A percentile compares a stretch with the other conserved stretches of the same genome.
Evolutionary conservation across 2,797 vertebrate species (phyloP).

Genomic region (Luscinia luscinia): DNA sequence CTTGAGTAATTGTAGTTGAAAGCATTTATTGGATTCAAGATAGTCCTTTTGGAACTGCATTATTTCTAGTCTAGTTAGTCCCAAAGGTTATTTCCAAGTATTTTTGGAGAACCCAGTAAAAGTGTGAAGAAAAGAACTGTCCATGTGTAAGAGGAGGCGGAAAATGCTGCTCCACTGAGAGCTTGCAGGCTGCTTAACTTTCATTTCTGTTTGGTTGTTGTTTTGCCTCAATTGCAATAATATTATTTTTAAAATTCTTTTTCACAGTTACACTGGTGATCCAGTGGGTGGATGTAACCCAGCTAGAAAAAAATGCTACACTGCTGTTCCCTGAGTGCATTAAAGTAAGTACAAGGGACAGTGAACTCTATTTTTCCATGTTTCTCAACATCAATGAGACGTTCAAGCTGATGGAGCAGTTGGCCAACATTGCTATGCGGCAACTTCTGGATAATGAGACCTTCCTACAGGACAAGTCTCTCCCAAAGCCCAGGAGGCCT

Average conservation of each 20-base stretch:
- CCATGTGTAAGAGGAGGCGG: background rate
- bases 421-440: constrained; percentile 95
- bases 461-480: constrained; percentile 87
- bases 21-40: background rate
- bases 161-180: background rate
- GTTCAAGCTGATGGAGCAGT: constrained; percentile 96
- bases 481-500: constrained; percentile 86
- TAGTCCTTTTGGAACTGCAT: background rate
- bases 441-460: constrained; percentile 92
- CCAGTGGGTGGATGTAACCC: constrained; percentile 94
- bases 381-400: constrained; percentile 96
- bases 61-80: constrained; percentile 29
- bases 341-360: constrained; percentile 89
- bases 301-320: constrained; percentile 93
- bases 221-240: background rate
- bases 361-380: constrained; percentile 95
- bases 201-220: background rate
- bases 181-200: background rate
- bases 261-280: constrained; percentile 89
- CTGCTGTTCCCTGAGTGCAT: constrained; percentile 94
- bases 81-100: background rate
- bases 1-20: background rate
- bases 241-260: background rate
- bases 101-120: background rate
- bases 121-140: background rate